phyloP scores from a whole-genome alignment of 1,140 invertebrate genomes.

The Antheraea pernyi region DNA sequence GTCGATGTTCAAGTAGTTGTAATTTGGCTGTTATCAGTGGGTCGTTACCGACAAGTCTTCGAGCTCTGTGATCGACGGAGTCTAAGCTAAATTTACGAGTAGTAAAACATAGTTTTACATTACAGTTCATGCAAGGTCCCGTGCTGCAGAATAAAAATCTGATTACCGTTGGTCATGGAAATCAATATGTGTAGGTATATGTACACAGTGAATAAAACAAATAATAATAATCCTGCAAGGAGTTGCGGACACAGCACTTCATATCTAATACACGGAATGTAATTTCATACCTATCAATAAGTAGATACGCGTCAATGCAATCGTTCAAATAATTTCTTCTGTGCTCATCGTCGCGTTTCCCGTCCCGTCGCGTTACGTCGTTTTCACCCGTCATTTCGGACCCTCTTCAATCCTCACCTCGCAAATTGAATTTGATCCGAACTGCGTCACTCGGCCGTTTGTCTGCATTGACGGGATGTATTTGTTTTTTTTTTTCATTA shows the following conservation, averaged over 20 bases:
- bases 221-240: neutral
- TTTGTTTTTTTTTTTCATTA: constrained; percentile 19
- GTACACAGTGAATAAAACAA: no score
- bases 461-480: constrained; percentile 55
- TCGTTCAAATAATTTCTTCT: constrained; percentile 32
- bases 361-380: constrained; percentile 25
- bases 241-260: no score
- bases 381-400: constrained; percentile 54
- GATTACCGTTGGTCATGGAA: no score
- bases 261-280: neutral
- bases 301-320: constrained; percentile 25
- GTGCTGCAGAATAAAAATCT: no score
- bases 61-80: no score
- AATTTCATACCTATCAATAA: neutral
- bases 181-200: no score
- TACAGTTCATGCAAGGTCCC: no score
- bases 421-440: constrained; percentile 74
- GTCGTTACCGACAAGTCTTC: no score
- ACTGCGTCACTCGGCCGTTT: constrained; percentile 60
- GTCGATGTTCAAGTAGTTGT: no score
- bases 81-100: no score
- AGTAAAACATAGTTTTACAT: no score
- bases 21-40: no score
- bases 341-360: constrained; percentile 20
- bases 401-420: constrained; percentile 66